phyloP scores from a whole-genome alignment of 2,888 invertebrate species.

The Microdon myrmicae region DNA sequence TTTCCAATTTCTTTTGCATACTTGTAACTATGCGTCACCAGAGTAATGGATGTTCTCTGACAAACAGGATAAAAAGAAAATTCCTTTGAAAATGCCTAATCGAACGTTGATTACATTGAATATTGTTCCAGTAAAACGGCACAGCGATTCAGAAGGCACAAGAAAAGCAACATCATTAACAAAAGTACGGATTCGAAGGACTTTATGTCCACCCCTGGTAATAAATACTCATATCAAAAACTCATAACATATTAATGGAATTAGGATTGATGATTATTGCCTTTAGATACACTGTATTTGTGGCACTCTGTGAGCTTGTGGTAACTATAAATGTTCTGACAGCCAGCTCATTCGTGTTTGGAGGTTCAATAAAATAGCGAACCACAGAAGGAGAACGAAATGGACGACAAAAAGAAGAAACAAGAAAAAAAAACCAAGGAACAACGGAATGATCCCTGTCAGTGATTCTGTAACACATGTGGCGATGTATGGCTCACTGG shows the following conservation, averaged over 20 bases:
- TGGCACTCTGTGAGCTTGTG: too few species aligned
- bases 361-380: conserved; percentile 47
- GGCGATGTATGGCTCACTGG: too few species aligned
- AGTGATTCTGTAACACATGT: conserved; percentile 31
- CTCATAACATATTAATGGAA: conserved; percentile 55
- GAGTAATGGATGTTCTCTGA: conserved; percentile 14
- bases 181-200: conserved; percentile 13
- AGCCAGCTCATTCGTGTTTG: conserved; percentile 16
- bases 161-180: conserved; percentile 7
- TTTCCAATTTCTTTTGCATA: conserved; percentile 45
- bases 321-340: conserved; percentile 15
- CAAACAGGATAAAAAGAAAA: conserved; percentile 38
- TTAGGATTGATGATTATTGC: conserved; percentile 67
- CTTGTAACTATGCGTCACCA: conserved; percentile 28
- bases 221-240: conserved; percentile 52
- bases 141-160: neutral
- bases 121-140: conserved; percentile 4
- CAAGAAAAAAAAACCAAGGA: too few species aligned
- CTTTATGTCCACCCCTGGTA: conserved; percentile 6
- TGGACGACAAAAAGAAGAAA: too few species aligned
- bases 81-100: conserved; percentile 48
- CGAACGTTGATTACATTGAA: conserved; percentile 39
- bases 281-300: conserved; percentile 64
- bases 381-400: too few species aligned
- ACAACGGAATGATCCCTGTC: conserved; percentile 31